phyloP scores from a whole-genome alignment of 2,797 vertebrate species.

The Syndactyla subalaris region DNA sequence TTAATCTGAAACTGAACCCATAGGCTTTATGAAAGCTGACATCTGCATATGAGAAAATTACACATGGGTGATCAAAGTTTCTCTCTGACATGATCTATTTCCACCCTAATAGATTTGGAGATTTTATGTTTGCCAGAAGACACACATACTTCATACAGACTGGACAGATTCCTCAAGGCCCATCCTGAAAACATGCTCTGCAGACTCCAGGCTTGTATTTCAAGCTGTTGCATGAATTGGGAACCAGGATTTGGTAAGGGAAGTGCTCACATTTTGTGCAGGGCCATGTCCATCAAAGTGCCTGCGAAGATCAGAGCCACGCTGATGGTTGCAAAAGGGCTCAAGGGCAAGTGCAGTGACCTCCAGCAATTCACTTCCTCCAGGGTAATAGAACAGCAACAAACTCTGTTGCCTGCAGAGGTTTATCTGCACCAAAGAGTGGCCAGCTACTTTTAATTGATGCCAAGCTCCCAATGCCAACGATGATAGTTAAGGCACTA shows the following conservation, averaged over 20 bases:
- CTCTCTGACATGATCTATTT: neutral
- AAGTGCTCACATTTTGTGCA: neutral
- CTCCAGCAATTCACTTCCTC: neutral
- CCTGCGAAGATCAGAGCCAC: neutral
- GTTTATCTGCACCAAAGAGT: neutral
- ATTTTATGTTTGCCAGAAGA: neutral
- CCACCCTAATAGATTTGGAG: neutral
- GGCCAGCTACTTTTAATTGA: neutral
- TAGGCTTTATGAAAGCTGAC: neutral
- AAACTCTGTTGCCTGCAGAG: neutral
- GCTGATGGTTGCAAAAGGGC: neutral
- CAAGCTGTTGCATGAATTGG: fast-evolving
- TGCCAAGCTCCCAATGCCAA: neutral
- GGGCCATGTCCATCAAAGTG: fast-evolving
- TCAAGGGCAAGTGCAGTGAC: neutral
- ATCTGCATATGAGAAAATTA: neutral
- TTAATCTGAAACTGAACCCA: neutral
- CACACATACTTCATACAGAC: neutral
- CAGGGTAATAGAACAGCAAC: neutral
- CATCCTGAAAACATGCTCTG: neutral
- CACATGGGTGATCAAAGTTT: conserved; percentile 1
- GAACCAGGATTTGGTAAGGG: neutral
- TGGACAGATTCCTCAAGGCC: neutral
- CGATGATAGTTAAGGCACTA: neutral
- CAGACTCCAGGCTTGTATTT: neutral